Conservation (phyloP, 2,113 vertebrate species). For the Cyphomyrus discorhynchus region DNA sequence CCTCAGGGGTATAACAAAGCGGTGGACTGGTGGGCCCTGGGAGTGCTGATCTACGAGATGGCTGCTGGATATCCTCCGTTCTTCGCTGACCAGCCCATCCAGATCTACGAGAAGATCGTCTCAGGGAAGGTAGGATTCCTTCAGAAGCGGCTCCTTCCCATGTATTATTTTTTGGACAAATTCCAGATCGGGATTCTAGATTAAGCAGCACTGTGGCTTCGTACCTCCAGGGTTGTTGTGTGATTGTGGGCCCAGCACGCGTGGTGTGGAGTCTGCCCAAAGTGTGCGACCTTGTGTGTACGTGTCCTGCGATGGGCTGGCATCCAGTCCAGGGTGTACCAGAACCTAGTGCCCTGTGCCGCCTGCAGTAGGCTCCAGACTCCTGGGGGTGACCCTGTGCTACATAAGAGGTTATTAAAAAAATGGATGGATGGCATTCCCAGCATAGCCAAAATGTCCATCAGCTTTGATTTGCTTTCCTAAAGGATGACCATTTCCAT, state of each 20-base stretch:
- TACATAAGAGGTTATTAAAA: not conserved
- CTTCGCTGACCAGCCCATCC: conserved; percentile 91
- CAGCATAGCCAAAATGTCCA: not conserved
- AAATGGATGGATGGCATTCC: not conserved
- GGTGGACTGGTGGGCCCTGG: conserved; percentile 91
- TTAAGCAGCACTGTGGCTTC: not conserved
- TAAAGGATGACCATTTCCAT: not conserved
- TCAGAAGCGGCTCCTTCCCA: not conserved
- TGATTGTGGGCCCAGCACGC: not conserved
- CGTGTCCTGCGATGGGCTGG: not conserved
- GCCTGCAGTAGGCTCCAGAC: not conserved
- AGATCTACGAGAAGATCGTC: conserved; percentile 95
- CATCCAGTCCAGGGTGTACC: not conserved
- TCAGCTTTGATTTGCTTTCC: not conserved
- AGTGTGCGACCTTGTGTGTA: not conserved
- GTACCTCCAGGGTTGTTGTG: not conserved
- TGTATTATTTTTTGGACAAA: not conserved
- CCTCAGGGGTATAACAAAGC: conserved; percentile 87
- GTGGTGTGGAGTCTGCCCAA: not conserved
- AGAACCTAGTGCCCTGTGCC: not conserved
- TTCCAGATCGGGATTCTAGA: not conserved
- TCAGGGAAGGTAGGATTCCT: conserved; percentile 76
- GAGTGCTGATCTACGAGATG: conserved; percentile 92
- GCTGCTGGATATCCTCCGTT: conserved; percentile 88
- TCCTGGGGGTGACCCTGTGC: not conserved